Evolutionary conservation across 2,113 vertebrate genomes (phyloP).

Genomic region (Drymodes brunneopygia): DNA sequence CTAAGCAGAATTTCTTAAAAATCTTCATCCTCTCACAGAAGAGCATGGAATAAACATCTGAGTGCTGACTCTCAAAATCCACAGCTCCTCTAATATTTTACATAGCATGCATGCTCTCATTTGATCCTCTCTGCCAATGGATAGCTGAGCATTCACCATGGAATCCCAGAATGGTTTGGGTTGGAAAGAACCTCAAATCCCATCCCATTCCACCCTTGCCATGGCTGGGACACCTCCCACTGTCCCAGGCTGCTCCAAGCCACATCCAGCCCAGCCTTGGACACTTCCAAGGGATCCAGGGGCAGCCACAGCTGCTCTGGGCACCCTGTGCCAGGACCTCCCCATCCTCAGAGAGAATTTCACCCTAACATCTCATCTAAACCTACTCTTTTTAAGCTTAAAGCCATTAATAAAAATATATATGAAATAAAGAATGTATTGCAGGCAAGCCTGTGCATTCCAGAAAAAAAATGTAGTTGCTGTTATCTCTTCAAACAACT

Average conservation of each 20-base stretch:
- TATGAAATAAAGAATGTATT: not conserved
- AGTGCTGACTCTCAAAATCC: not conserved
- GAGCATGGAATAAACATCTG: not conserved
- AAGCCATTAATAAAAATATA: not conserved
- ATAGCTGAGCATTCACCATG: not conserved
- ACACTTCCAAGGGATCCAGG: not conserved
- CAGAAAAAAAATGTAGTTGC: conserved; percentile 22
- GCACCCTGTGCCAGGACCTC: not conserved
- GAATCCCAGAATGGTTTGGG: not conserved
- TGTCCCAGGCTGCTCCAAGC: accelerated
- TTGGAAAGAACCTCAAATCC: not conserved
- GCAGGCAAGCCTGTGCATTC: not conserved
- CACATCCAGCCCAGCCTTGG: accelerated
- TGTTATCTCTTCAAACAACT: conserved; percentile 37
- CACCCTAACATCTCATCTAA: not conserved
- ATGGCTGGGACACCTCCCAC: not conserved
- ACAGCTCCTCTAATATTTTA: not conserved
- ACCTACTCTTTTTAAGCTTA: not conserved
- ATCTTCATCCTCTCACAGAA: not conserved
- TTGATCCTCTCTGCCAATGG: not conserved
- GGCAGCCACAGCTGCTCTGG: not conserved
- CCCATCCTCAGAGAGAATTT: not conserved
- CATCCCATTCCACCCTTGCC: not conserved
- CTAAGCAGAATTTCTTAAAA: not conserved
- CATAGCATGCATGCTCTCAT: not conserved